These are phyloP conservation scores for Biston stratarius DNA, from an alignment of 2,888 invertebrate genomes.

Conservation along the genomic window DNA sequence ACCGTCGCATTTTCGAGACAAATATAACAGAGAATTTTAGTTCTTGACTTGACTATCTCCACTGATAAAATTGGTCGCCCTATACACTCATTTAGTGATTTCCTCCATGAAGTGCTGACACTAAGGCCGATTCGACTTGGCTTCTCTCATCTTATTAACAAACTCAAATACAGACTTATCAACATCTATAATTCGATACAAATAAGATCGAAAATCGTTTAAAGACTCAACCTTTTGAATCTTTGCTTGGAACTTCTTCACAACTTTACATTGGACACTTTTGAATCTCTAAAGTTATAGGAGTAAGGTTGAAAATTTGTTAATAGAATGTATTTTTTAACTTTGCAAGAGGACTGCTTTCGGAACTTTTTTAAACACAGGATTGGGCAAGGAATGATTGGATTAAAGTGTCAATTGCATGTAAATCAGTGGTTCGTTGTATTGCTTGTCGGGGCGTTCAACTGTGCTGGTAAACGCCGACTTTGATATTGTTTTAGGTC, in stretches of 20 bases:
- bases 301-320: conserved; percentile 18
- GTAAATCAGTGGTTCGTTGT: conserved; percentile 42
- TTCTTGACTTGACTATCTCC: background rate
- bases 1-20: background rate
- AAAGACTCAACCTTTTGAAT: background rate
- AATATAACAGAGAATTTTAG: background rate
- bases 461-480: conserved; percentile 24
- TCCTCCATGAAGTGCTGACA: conserved; percentile 81
- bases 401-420: conserved; percentile 52
- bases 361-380: conserved; percentile 66
- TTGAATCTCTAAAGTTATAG: background rate
- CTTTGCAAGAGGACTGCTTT: conserved; percentile 50
- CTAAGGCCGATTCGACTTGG: conserved; percentile 78
- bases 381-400: conserved; percentile 57
- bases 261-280: conserved; percentile 9
- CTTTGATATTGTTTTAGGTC: no score
- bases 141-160: conserved; percentile 69
- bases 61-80: background rate
- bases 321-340: background rate
- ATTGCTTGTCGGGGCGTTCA: conserved; percentile 34
- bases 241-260: background rate
- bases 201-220: conserved; percentile 51
- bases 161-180: conserved; percentile 40
- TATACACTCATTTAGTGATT: conserved; percentile 61
- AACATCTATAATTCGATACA: conserved; percentile 34